Evolutionary conservation across 37 sponge, comb jelly and placozoan species (phyloP), one percentile per base, ranked within the genome.

Genomic region (Beroe ovata): DNA sequence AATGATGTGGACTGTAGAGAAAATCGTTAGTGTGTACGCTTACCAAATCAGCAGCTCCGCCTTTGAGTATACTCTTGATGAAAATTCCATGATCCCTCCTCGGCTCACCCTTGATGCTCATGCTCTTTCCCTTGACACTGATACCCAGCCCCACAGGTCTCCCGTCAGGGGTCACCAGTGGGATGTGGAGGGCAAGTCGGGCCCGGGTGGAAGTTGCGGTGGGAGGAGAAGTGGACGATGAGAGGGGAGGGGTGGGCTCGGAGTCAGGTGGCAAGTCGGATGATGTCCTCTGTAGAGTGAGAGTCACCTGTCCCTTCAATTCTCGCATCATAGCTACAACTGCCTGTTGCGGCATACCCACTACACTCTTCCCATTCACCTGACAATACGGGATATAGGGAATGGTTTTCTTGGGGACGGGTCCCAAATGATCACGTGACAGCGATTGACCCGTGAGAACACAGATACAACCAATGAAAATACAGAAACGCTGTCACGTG

Each of bases 281-380:
- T 23, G 54, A 21, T 25, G 26, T 30, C 1, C 84, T 42, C 47
- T 77, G 84, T 2, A 77, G 54, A 26, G 84, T 23, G 14, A 77
- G 84, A 3, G 41, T 21, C 18, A 77, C 47, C 1, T 77, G 19
- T 11, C 54, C 54, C 41, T 38, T 40, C 3, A 77, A 54, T 42
- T 77, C 84, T n/a, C 84, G 41, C 28, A 77, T 77, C 84, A 77
- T 77, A 40, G 84, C 84, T 1, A 77, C 84, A n/a, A 77, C 84
- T 1, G 42, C 84, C 25, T 77, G 84, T 54, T 77, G 84, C 1
- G 84, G 54, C 84, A 39, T 42, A 22, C 84, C 84, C 8, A 77
- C 84, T 26, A 77, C 54, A 77, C 84, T 77, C 47, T 77, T 39
- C 3, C 84, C 84, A 36, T 77, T 77, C n/a, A 77, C 84, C 84